Evolutionary conservation across 2,888 invertebrate genomes (phyloP).

Genomic region (Pilophorus perplexus): DNA sequence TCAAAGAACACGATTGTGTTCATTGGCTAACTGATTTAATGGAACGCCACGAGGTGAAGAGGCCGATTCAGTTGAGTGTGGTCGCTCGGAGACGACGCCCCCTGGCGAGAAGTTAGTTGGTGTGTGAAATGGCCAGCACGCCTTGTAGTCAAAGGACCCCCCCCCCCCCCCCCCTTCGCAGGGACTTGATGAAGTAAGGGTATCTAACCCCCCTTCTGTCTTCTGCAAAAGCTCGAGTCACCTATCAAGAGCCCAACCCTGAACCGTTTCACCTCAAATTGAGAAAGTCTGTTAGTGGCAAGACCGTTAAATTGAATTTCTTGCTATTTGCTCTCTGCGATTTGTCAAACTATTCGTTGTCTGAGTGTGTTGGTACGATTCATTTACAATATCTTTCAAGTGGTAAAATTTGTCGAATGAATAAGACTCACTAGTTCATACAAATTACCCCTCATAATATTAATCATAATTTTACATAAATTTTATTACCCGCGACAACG

Average conservation of each 20-base stretch:
- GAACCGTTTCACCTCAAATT: too few relatives aligned
- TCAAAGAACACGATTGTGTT: conserved; percentile 16
- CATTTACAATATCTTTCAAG: too few relatives aligned
- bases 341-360: too few relatives aligned
- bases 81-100: neutral
- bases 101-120: conserved; percentile 7
- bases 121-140: conserved; percentile 14
- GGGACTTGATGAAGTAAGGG: neutral
- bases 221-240: conserved; percentile 17
- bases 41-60: neutral
- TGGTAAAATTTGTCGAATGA: too few relatives aligned
- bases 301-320: too few relatives aligned
- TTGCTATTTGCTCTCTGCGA: too few relatives aligned
- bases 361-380: too few relatives aligned
- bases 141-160: conserved; percentile 7
- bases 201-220: conserved; percentile 6
- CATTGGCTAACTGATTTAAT: conserved; percentile 20
- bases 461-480: too few relatives aligned
- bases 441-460: too few relatives aligned
- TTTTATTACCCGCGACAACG: too few relatives aligned
- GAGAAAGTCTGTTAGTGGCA: too few relatives aligned
- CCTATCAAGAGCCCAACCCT: conserved; percentile 2
- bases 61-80: conserved; percentile 9
- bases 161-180: neutral
- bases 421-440: too few relatives aligned